Conservation (phyloP, 2,888 invertebrate genomes). For the Pseudeuparius sepicola region DNA sequence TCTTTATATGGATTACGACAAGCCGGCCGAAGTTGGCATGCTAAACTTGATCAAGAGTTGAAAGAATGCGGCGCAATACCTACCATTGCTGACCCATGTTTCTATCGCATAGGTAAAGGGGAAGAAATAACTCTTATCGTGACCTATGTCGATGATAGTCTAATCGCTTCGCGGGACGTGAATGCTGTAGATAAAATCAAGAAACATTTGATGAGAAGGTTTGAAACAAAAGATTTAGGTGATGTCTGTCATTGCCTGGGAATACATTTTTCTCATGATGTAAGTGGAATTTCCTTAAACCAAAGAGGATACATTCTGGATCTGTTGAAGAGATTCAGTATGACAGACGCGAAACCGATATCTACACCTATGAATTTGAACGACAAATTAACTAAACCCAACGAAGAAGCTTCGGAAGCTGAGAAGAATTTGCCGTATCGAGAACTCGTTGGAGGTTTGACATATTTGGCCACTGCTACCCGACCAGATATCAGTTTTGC, state of each 20-base stretch:
- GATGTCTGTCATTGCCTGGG: constrained; percentile 22
- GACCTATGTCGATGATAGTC: constrained; percentile 26
- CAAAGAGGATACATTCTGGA: constrained; percentile 25
- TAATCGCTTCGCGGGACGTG: constrained; percentile 19
- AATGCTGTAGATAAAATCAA: constrained; percentile 15
- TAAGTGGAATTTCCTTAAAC: constrained; percentile 15
- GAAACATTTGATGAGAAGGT: constrained; percentile 15
- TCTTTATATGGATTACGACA: constrained; percentile 7
- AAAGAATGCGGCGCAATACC: constrained; percentile 6
- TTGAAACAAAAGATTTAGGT: constrained; percentile 24
- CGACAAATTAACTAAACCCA: constrained; percentile 7
- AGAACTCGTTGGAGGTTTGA: no score
- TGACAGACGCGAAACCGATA: constrained; percentile 26
- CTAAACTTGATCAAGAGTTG: constrained; percentile 4
- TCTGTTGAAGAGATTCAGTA: constrained; percentile 24
- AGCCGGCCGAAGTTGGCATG: constrained; percentile 10
- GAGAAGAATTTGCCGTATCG: constrained; percentile 8
- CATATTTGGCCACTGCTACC: no score
- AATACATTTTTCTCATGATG: constrained; percentile 21
- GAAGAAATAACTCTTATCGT: constrained; percentile 19
- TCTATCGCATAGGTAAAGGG: constrained; percentile 17
- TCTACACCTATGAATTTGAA: constrained; percentile 18
- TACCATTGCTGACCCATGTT: constrained; percentile 17
- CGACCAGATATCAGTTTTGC: no score
- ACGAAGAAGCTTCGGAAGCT: constrained; percentile 6